A percentile compares a stretch with the other conserved stretches of the same genome.
Conservation (phyloP, 2,888 invertebrate genomes). For the Syritta pipiens region DNA sequence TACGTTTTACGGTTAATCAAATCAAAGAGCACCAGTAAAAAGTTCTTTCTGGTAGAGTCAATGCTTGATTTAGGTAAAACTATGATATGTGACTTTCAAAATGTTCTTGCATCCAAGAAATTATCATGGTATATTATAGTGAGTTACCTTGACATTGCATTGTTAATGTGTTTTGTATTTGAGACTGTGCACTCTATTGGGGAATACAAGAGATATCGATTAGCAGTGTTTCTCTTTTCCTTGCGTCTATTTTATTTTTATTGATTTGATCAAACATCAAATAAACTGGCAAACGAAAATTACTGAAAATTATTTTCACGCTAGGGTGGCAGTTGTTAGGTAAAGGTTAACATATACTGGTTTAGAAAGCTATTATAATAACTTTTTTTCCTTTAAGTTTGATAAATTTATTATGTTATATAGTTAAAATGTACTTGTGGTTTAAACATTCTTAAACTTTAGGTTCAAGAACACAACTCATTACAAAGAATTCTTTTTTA, state of each 20-base stretch:
- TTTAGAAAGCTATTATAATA: background rate
- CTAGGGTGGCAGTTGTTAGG: background rate
- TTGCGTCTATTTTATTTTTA: constrained; percentile 1
- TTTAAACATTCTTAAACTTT: no score
- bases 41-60: no score
- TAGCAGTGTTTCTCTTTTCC: background rate
- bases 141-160: constrained; percentile 52
- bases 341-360: background rate
- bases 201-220: constrained; percentile 24
- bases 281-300: constrained; percentile 8
- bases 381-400: no score
- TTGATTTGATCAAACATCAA: constrained; percentile 38
- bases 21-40: no score
- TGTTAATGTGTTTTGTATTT: constrained; percentile 8
- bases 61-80: no score
- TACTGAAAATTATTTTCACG: no score
- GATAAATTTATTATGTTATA: no score
- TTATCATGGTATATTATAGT: constrained; percentile 39
- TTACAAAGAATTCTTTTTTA: no score
- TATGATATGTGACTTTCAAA: constrained; percentile 1
- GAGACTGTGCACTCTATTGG: constrained; percentile 6
- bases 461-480: no score
- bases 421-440: no score
- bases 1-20: no score
- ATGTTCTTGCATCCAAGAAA: constrained; percentile 10